These are phyloP conservation scores for Todus mexicanus DNA, from an alignment of 2,797 vertebrate species.

Conservation along the genomic window DNA sequence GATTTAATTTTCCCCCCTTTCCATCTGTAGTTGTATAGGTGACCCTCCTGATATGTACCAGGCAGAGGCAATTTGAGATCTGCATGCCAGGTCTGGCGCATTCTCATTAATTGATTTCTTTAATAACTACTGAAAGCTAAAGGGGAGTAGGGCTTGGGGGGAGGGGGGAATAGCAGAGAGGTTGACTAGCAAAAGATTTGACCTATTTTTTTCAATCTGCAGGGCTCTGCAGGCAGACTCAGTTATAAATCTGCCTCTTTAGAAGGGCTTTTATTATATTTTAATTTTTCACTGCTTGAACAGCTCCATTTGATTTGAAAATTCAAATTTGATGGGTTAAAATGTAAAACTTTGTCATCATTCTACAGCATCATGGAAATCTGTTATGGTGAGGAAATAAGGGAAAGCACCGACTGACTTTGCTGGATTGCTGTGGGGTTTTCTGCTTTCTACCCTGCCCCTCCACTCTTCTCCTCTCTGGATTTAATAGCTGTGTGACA, in stretches of 20 bases:
- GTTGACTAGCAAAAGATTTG: constrained; percentile 36
- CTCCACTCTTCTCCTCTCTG: background rate
- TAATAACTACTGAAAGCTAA: background rate
- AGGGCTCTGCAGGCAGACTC: background rate
- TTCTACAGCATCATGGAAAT: background rate
- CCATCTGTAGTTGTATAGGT: background rate
- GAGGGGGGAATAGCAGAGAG: background rate
- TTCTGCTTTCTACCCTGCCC: background rate
- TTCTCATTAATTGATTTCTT: constrained; percentile 11
- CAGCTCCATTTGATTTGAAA: background rate
- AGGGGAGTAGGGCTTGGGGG: background rate
- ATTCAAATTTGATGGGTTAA: background rate
- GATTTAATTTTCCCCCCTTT: background rate
- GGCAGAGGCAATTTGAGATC: background rate
- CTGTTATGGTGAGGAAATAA: background rate
- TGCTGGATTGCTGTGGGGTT: background rate
- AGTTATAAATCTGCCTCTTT: constrained; percentile 17
- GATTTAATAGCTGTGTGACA: background rate
- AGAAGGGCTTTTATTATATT: background rate
- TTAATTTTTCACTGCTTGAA: background rate
- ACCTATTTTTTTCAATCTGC: constrained; percentile 59
- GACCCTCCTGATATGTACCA: background rate
- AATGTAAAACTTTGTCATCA: background rate
- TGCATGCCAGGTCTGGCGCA: background rate
- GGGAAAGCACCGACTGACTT: background rate